phyloP scores from a whole-genome alignment of 2,797 vertebrate genomes.

The Brachymystax lenok region DNA sequence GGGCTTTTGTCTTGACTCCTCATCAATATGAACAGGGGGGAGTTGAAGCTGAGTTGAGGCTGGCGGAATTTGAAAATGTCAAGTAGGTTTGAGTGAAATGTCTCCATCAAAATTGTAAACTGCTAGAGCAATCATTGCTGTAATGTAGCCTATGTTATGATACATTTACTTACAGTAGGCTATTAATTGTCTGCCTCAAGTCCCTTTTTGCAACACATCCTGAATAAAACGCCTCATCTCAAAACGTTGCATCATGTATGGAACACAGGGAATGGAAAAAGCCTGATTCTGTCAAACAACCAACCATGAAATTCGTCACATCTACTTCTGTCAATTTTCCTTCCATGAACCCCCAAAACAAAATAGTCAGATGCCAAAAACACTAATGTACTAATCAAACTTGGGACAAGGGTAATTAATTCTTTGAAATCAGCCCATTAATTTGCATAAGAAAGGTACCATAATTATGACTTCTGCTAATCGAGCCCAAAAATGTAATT shows the following conservation, averaged over 20 bases:
- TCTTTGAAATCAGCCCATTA: constrained; percentile 78
- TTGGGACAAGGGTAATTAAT: constrained; percentile 80
- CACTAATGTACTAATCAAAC: constrained; percentile 81
- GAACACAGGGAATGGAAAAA: too few species aligned
- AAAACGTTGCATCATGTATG: too few species aligned
- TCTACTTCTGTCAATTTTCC: constrained; percentile 13
- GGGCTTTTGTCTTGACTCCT: constrained; percentile 67
- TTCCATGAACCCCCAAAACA: constrained; percentile 52
- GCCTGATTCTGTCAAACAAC: too few species aligned
- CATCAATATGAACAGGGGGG: constrained; percentile 66
- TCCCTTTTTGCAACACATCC: too few species aligned
- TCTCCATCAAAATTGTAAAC: constrained; percentile 40
- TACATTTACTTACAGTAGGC: neutral
- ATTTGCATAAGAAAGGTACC: constrained; percentile 82
- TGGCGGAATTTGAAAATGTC: constrained; percentile 57
- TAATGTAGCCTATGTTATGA: neutral
- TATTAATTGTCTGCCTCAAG: too few species aligned
- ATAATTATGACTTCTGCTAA: constrained; percentile 77
- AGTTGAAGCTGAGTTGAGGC: constrained; percentile 63
- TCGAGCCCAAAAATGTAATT: constrained; percentile 79
- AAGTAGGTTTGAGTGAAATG: neutral
- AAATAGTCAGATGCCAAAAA: constrained; percentile 67
- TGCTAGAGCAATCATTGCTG: neutral
- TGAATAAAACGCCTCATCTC: too few species aligned
- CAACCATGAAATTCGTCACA: too few species aligned